phyloP scores from a whole-genome alignment of 2,888 invertebrate genomes.

The Orchesellides sinensis region DNA sequence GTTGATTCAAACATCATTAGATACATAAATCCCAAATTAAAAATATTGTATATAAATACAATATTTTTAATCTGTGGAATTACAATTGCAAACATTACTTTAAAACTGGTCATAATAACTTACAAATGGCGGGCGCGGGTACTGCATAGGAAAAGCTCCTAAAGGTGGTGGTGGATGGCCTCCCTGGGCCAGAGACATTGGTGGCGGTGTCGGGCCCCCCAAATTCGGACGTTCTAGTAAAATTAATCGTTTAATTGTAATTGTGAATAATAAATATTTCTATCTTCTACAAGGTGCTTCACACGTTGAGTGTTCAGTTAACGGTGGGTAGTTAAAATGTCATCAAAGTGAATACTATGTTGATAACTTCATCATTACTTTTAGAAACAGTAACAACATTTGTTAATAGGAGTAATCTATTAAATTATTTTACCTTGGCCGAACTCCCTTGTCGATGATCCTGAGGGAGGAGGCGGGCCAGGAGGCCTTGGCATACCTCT shows the following conservation, averaged over 20 bases:
- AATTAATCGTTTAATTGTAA: background rate
- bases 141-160: slow-evolving; percentile 72
- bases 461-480: slow-evolving; percentile 79
- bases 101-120: slow-evolving; percentile 6
- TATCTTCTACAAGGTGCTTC: too few species aligned
- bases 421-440: slow-evolving; percentile 66
- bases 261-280: background rate
- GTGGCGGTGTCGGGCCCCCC: slow-evolving; percentile 74
- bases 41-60: too few species aligned
- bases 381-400: background rate
- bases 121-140: slow-evolving; percentile 71
- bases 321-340: slow-evolving; percentile 67
- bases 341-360: slow-evolving; percentile 58
- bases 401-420: background rate
- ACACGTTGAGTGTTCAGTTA: slow-evolving; percentile 44
- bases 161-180: slow-evolving; percentile 73
- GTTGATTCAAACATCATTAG: slow-evolving; percentile 28
- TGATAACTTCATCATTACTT: slow-evolving; percentile 58
- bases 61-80: too few species aligned
- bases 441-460: slow-evolving; percentile 55
- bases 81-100: background rate
- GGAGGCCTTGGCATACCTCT: slow-evolving; percentile 69
- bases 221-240: slow-evolving; percentile 67
- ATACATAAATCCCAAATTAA: background rate
- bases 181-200: slow-evolving; percentile 74